These are phyloP conservation scores for Cinara cedri DNA, from an alignment of 2,888 invertebrate genomes.

Conservation along the genomic window DNA sequence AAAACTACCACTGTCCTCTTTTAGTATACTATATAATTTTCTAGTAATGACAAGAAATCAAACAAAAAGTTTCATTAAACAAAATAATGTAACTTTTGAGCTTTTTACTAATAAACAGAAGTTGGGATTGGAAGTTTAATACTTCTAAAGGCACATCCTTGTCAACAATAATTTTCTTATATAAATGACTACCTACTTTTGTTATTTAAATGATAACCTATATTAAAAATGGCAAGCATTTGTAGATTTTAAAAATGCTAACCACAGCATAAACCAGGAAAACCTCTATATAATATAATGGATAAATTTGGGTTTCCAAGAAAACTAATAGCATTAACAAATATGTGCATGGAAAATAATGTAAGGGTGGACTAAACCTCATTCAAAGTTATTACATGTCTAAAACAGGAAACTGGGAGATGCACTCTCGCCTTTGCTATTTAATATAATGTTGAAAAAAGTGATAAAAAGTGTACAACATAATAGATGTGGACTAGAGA, in stretches of 20 bases:
- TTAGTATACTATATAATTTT: too few species aligned
- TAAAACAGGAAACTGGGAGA: constrained; percentile 1
- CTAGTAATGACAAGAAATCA: too few species aligned
- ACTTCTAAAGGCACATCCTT: too few species aligned
- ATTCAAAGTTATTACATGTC: background rate
- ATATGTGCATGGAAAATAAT: constrained; percentile 4
- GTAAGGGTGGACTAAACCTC: constrained; percentile 4
- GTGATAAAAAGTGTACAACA: constrained; percentile 14
- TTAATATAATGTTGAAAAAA: background rate
- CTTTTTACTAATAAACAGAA: too few species aligned
- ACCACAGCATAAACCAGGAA: constrained; percentile 15
- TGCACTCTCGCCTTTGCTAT: background rate
- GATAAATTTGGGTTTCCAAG: constrained; percentile 7
- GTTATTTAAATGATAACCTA: too few species aligned
- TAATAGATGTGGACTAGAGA: background rate
- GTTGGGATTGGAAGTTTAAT: too few species aligned
- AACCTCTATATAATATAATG: constrained; percentile 18
- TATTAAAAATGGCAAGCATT: constrained; percentile 17
- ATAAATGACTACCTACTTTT: too few species aligned
- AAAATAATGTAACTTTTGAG: too few species aligned
- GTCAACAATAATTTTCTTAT: too few species aligned
- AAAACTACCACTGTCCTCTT: too few species aligned
- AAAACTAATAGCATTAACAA: constrained; percentile 17
- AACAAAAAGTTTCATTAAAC: too few species aligned
- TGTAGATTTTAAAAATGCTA: constrained; percentile 15